Percentiles rank a stretch among this genome's conserved stretches.
Conservation (phyloP, 2,888 invertebrate genomes). For the Chrysolina haemoptera region DNA sequence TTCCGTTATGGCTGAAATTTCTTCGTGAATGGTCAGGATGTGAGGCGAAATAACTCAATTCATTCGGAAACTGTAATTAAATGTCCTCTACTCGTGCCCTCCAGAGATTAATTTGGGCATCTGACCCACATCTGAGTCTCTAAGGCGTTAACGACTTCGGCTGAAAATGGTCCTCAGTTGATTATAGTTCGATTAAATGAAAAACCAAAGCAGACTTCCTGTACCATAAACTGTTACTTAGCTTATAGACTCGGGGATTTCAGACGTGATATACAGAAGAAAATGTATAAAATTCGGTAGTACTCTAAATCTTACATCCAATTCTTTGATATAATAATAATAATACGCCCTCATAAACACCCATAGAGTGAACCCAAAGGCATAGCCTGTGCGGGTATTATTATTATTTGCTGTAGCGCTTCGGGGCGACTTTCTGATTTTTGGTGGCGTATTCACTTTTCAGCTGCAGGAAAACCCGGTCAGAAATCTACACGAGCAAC, state of each 20-base stretch:
- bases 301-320: too few species aligned
- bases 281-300: too few species aligned
- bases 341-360: too few species aligned
- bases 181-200: constrained; percentile 13
- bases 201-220: background rate
- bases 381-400: too few species aligned
- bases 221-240: background rate
- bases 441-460: too few species aligned
- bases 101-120: constrained; percentile 4
- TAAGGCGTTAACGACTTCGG: constrained; percentile 12
- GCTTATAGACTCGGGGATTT: background rate
- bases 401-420: too few species aligned
- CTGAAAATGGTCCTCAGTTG: constrained; percentile 2
- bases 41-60: background rate
- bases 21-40: background rate
- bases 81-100: constrained; percentile 6
- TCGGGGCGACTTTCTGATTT: too few species aligned
- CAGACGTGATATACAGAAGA: background rate
- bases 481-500: too few species aligned
- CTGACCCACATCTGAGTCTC: constrained; percentile 17
- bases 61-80: constrained; percentile 11
- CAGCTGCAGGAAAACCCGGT: too few species aligned
- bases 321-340: too few species aligned
- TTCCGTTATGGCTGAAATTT: constrained; percentile 12
- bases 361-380: too few species aligned